A percentile compares a stretch with the other conserved stretches of the same genome.
These are phyloP conservation scores for Sparus aurata DNA, from an alignment of 2,797 vertebrate species.

Conservation along the genomic window DNA sequence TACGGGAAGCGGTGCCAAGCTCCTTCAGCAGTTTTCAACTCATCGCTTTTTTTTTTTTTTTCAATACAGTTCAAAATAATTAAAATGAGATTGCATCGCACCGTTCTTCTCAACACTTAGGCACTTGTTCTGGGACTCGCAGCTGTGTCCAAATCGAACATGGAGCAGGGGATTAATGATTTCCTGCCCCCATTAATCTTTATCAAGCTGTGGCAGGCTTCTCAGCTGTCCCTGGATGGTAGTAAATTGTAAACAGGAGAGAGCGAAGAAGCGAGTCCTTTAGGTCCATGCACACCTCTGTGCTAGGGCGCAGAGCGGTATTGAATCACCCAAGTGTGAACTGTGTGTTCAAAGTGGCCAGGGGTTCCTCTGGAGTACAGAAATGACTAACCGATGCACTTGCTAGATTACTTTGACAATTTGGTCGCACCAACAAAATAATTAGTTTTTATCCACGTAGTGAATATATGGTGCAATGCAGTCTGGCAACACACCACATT, in stretches of 20 bases:
- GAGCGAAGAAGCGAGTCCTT: constrained; percentile 30
- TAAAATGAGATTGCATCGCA: constrained; percentile 31
- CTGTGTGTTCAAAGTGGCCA: constrained; percentile 34
- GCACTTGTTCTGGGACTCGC: constrained; percentile 30
- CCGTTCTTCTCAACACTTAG: constrained; percentile 13
- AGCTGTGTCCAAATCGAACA: constrained; percentile 50
- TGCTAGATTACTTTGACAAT: background rate
- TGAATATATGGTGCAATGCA: background rate
- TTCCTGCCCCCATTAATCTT: constrained; percentile 67
- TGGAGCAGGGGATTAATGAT: constrained; percentile 58
- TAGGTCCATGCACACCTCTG: constrained; percentile 59
- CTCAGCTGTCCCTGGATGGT: constrained; percentile 41
- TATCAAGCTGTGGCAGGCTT: constrained; percentile 49
- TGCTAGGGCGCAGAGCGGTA: constrained; percentile 14
- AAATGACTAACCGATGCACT: constrained; percentile 9
- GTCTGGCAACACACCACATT: background rate
- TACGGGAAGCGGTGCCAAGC: constrained; percentile 7
- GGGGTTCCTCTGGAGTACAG: constrained; percentile 1
- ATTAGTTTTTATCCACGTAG: background rate
- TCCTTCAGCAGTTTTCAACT: constrained; percentile 37
- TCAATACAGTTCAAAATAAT: constrained; percentile 45
- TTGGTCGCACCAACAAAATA: background rate
- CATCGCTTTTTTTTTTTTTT: constrained; percentile 4
- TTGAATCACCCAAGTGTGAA: constrained; percentile 62
- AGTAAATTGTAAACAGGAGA: constrained; percentile 64